Evolutionary conservation across 2,113 vertebrate genomes (phyloP), one percentile per base, ranked within the genome.

Genomic region (Osmerus eperlanus): DNA sequence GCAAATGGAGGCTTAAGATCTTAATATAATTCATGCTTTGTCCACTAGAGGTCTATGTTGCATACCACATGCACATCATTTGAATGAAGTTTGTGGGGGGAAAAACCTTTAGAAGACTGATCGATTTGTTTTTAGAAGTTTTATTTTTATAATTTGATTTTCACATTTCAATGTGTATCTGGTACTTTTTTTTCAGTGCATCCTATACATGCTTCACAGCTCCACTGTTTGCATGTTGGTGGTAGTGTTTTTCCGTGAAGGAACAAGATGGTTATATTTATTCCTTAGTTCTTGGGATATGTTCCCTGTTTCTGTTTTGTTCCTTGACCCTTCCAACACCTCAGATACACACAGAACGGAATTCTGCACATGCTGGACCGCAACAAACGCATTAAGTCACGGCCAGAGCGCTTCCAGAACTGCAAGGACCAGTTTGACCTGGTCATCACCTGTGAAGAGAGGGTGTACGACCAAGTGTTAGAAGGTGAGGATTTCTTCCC

Each of bases 311-410:
- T 64, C 29, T 70, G 68, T 29, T 82, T 47, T 74, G 51, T 86
- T 94, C 94, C 96, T 99, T 99, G 92, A 97, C 94, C 72, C 59
- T 0, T 41, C 62, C 28, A 9, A 13, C 0, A 58, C 78, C n/a
- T 77, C 91, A 99, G 97, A 94, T 99, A 99, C 83, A 99, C 97
- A 81, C 97, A 99, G 91, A 99, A 99, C 0, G 97, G 97, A 55
- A 99, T 99, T 79, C 91, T 99, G 72, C 97, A 99, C 90, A 99
- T 99, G 97, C 86, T 99, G 90, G 96, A 99, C 89, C 94, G 97
- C 87, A 99, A 99, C 89, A 99, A 97, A 88, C 93, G 97, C 74
- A 98, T 99, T 87, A 99, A 99, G 83, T 91, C 94, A 1, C 94
- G 96, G 29, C 97, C 97, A 0, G 97, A 99, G 78, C 91, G 97